Base-by-base conservation (phyloP, 2,113 vertebrate genomes). In the Kryptolebias marmoratus region DNA sequence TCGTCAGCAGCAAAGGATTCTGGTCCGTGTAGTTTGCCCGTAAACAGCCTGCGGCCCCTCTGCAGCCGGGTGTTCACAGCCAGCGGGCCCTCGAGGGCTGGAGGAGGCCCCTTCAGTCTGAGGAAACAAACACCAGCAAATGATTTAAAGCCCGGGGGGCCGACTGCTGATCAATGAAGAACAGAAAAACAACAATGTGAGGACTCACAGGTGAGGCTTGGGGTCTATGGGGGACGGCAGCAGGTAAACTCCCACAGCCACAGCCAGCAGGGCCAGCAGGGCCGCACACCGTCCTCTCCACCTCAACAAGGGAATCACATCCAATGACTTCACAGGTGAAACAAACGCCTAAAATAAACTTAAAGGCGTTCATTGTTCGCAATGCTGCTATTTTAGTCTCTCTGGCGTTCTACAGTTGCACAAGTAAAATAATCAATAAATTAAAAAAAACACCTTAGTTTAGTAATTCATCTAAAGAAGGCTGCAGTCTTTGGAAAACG, bases 151-250 rank as follows among this genome's bases (percentile, higher is more conserved):
- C 45, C 31, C 32, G 56, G 31, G 1, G 11, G 28, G 12, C 10
- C 16, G 4, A n/a, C 4, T 28, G 31, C 32, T 57, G 5, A 18
- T 61, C 27, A 61, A 61, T 18, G 7, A 42, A 44, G 12, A 16
- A 28, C 30, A 45, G 22, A 71, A 36, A 49, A 22, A 50, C 22
- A 31, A 30, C 30, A 30, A 5, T 6, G 30, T 16, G 31, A 3
- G 30, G 2, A 58, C 72, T 22, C 54, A 93, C 90, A 31, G 54
- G 27, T 94, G 91, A 0, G 78, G 90, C 71, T 92, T 81, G 59
- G 89, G 90, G 73, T 94, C 90, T 5, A 90, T 90, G 31, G 91
- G 93, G 31, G 91, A 93, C 1, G 87, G 92, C 56, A 94, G 83
- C 68, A 94, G 77, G 66, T 92, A 93, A 79, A 94, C 18, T 10